Evolutionary conservation across 2,888 invertebrate genomes (phyloP).

Genomic region (Phengaris alcon): DNA sequence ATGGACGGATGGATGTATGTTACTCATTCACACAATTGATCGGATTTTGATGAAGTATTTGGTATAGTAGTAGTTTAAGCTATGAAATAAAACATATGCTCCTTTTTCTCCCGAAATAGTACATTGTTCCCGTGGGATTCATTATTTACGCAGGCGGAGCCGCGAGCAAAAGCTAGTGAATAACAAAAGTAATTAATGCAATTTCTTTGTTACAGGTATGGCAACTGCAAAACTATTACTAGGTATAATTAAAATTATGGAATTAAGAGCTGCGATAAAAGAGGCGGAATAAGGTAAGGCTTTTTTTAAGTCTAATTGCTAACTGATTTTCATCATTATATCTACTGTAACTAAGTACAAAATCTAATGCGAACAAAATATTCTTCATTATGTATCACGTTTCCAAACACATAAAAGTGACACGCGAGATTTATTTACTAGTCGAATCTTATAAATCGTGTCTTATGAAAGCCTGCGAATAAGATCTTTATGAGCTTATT

Average conservation of each 20-base stretch:
- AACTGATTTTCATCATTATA: background rate
- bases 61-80: too few species aligned
- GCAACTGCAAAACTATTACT: background rate
- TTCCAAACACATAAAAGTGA: conserved; percentile 29
- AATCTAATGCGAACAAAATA: background rate
- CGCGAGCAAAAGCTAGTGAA: background rate
- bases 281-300: background rate
- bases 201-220: background rate
- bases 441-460: conserved; percentile 53
- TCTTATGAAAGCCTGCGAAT: conserved; percentile 58
- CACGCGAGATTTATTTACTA: conserved; percentile 44
- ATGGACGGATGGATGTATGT: too few species aligned
- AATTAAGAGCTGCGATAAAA: background rate
- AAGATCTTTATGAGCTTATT: conserved; percentile 59
- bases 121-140: too few species aligned
- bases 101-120: too few species aligned
- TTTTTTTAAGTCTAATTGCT: background rate
- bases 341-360: background rate
- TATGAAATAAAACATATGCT: too few species aligned
- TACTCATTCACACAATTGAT: too few species aligned
- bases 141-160: too few species aligned
- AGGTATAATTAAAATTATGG: background rate
- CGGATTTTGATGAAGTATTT: too few species aligned
- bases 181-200: background rate
- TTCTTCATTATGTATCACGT: conserved; percentile 10